These are phyloP conservation scores for Scyliorhinus canicula DNA, from an alignment of 2,797 vertebrate species.

Conservation along the genomic window DNA sequence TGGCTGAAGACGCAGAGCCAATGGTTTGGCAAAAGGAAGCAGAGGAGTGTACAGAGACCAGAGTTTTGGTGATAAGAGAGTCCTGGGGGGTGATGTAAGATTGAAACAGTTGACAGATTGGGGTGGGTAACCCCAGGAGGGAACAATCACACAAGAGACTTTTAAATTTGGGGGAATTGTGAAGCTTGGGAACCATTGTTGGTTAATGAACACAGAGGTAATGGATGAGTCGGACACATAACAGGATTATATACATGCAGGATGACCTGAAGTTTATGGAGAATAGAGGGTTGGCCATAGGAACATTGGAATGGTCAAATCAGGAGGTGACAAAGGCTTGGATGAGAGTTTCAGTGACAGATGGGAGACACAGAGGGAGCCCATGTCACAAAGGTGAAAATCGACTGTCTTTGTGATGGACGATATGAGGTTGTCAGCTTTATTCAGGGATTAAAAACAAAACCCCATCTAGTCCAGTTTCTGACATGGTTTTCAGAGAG, in stretches of 20 bases:
- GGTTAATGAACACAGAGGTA: background rate
- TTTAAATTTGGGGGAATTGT: background rate
- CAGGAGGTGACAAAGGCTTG: background rate
- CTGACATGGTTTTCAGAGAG: background rate
- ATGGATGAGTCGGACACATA: background rate
- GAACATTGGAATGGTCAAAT: background rate
- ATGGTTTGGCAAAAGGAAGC: background rate
- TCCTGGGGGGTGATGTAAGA: background rate
- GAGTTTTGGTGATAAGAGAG: background rate
- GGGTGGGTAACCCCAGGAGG: background rate
- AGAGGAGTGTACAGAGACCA: background rate
- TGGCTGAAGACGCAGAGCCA: background rate
- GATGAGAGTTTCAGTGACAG: background rate
- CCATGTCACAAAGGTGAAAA: background rate
- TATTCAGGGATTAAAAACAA: background rate
- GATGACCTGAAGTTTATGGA: background rate
- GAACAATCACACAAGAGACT: too few relatives aligned
- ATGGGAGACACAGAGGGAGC: background rate
- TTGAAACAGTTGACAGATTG: background rate
- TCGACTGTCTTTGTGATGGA: background rate
- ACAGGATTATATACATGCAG: too few relatives aligned
- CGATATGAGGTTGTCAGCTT: background rate
- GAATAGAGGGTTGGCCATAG: background rate
- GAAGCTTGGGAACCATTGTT: background rate
- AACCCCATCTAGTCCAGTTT: background rate